These are phyloP conservation scores for Fabriciana adippe DNA, from an alignment of 2,888 invertebrate species.

Conservation along the genomic window DNA sequence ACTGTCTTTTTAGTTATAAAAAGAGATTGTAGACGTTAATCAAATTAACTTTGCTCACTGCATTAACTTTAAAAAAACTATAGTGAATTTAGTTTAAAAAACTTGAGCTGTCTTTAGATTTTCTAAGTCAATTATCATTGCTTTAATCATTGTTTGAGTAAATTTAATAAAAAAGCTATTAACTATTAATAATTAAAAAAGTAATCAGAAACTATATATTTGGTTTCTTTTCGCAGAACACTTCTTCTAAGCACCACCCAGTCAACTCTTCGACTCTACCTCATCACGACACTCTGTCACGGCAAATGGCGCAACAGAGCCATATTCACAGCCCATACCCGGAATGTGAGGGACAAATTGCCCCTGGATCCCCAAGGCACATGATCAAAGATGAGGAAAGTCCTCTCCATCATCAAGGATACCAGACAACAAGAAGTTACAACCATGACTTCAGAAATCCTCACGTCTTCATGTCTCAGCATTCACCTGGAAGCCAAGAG, in stretches of 20 bases:
- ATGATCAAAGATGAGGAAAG: slow-evolving; percentile 71
- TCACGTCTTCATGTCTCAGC: slow-evolving; percentile 76
- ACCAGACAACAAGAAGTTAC: slow-evolving; percentile 74
- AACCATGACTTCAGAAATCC: slow-evolving; percentile 77
- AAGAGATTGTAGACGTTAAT: neutral
- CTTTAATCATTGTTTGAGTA: slow-evolving; percentile 17
- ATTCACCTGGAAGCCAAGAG: slow-evolving; percentile 74
- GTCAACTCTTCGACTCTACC: slow-evolving; percentile 85
- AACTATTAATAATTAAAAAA: neutral
- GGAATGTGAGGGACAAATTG: slow-evolving; percentile 74
- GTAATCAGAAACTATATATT: neutral
- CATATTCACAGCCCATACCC: slow-evolving; percentile 81
- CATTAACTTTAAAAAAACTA: neutral
- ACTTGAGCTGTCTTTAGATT: slow-evolving; percentile 45
- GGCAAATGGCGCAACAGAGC: slow-evolving; percentile 72
- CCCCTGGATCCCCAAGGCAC: slow-evolving; percentile 76
- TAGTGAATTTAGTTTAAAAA: slow-evolving; percentile 27
- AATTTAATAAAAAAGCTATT: slow-evolving; percentile 1
- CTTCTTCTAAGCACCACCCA: slow-evolving; percentile 91
- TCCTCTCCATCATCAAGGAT: slow-evolving; percentile 72
- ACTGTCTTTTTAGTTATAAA: neutral
- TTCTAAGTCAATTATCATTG: slow-evolving; percentile 15
- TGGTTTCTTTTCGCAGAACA: slow-evolving; percentile 83
- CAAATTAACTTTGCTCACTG: slow-evolving; percentile 20
- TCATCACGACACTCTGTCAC: slow-evolving; percentile 83